A percentile compares a stretch with the other conserved stretches of the same genome.
phyloP scores from a whole-genome alignment of 2,888 invertebrate species.

The Epinotia bilunana region DNA sequence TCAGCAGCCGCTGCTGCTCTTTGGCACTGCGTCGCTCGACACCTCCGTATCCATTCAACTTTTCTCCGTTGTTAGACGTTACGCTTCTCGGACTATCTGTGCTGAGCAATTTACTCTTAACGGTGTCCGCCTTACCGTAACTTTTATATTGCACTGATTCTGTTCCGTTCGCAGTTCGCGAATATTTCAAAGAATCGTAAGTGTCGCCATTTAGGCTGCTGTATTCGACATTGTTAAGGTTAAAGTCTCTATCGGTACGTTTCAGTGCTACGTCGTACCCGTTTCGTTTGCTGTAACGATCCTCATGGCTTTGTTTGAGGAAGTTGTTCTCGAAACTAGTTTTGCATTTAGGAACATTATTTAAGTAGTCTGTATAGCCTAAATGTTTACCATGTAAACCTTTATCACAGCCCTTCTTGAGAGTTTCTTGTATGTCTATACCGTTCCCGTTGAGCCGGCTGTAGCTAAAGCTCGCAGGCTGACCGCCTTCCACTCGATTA shows the following conservation, averaged over 20 bases:
- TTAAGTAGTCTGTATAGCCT: slow-evolving; percentile 78
- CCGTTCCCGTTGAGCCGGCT: slow-evolving; percentile 73
- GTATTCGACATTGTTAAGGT: slow-evolving; percentile 77
- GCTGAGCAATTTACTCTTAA: slow-evolving; percentile 80
- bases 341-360: slow-evolving; percentile 83
- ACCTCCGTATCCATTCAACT: slow-evolving; percentile 72
- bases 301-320: slow-evolving; percentile 78
- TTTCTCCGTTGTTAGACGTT: slow-evolving; percentile 79
- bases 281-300: slow-evolving; percentile 78
- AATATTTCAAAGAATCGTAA: slow-evolving; percentile 82
- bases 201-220: slow-evolving; percentile 77
- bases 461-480: slow-evolving; percentile 72
- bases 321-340: slow-evolving; percentile 82
- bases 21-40: slow-evolving; percentile 70
- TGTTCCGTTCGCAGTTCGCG: slow-evolving; percentile 81
- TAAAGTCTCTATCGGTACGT: slow-evolving; percentile 77
- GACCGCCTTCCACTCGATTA: slow-evolving; percentile 66
- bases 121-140: slow-evolving; percentile 80
- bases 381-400: slow-evolving; percentile 80
- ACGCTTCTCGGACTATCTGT: slow-evolving; percentile 81
- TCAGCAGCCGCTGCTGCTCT: slow-evolving; percentile 72
- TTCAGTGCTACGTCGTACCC: slow-evolving; percentile 72
- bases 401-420: slow-evolving; percentile 83
- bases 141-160: slow-evolving; percentile 81
- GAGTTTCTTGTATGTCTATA: slow-evolving; percentile 79